These are phyloP conservation scores for Tromatobia lineatoria DNA, from an alignment of 2,888 invertebrate species.

Conservation along the genomic window DNA sequence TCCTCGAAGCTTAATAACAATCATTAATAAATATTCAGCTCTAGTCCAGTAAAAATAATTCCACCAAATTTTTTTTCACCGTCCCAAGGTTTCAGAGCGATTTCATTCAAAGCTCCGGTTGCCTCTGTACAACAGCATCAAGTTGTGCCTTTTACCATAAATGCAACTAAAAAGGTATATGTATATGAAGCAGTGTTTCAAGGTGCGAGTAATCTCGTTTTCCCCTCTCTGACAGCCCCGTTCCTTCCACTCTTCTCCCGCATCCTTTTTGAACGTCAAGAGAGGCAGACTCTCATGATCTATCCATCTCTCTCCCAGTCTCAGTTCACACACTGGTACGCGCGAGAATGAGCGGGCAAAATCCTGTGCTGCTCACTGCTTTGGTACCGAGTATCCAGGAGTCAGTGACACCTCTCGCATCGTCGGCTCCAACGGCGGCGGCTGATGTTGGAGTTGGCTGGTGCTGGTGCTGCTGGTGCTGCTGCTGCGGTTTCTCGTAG, in stretches of 20 bases:
- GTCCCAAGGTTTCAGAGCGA: too few relatives aligned
- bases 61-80: too few relatives aligned
- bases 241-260: constrained; percentile 21
- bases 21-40: too few relatives aligned
- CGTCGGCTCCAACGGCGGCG: constrained; percentile 79
- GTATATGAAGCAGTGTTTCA: constrained; percentile 51
- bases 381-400: constrained; percentile 77
- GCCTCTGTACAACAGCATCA: too few relatives aligned
- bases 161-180: constrained; percentile 11
- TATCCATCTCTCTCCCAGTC: constrained; percentile 43
- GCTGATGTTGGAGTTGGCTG: constrained; percentile 68
- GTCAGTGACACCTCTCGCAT: constrained; percentile 85
- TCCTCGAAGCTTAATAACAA: too few relatives aligned
- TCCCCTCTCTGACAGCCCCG: constrained; percentile 15
- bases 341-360: constrained; percentile 61
- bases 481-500: constrained; percentile 83
- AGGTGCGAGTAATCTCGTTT: constrained; percentile 58
- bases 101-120: too few relatives aligned
- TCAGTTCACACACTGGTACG: constrained; percentile 33
- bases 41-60: too few relatives aligned
- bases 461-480: too few relatives aligned
- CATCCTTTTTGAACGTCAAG: constrained; percentile 19
- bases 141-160: neutral
- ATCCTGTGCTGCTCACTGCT: constrained; percentile 72
- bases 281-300: constrained; percentile 22